phyloP scores from a whole-genome alignment of 2,113 vertebrate genomes.

The Sapayoa aenigma region DNA sequence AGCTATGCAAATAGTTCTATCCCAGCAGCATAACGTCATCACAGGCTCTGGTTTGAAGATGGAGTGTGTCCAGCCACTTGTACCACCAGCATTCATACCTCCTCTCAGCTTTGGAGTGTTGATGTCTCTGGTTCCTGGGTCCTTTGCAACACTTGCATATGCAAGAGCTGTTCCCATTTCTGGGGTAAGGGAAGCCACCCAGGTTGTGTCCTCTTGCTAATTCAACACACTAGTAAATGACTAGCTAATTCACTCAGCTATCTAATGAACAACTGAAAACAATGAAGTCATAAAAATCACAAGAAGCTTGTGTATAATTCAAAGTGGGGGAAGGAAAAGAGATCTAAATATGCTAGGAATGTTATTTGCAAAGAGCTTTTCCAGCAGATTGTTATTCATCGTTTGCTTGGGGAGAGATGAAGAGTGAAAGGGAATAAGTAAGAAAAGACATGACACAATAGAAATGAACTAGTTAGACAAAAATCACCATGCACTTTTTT shows the following conservation, averaged over 20 bases:
- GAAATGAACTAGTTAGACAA: background rate
- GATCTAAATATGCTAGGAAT: conserved; percentile 54
- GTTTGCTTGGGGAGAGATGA: background rate
- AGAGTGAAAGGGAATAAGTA: background rate
- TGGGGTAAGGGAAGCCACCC: background rate
- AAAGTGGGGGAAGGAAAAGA: conserved; percentile 12
- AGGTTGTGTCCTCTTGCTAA: background rate
- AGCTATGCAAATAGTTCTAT: background rate
- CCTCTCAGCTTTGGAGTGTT: background rate
- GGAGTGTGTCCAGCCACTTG: background rate
- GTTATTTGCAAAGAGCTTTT: conserved; percentile 36
- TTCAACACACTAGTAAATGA: background rate
- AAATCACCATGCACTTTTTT: background rate
- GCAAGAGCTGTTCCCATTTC: background rate
- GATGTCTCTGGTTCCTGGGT: background rate
- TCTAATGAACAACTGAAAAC: conserved; percentile 6
- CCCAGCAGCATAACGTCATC: background rate
- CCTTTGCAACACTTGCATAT: background rate
- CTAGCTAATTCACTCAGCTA: conserved; percentile 1
- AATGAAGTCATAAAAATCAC: conserved; percentile 46
- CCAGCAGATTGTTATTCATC: background rate
- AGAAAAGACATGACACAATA: background rate
- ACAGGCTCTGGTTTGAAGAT: background rate
- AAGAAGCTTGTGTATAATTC: conserved; percentile 37
- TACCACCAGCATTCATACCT: background rate